These are phyloP conservation scores for Gymnogyps californianus DNA, from an alignment of 2,113 vertebrate genomes.

Conservation along the genomic window DNA sequence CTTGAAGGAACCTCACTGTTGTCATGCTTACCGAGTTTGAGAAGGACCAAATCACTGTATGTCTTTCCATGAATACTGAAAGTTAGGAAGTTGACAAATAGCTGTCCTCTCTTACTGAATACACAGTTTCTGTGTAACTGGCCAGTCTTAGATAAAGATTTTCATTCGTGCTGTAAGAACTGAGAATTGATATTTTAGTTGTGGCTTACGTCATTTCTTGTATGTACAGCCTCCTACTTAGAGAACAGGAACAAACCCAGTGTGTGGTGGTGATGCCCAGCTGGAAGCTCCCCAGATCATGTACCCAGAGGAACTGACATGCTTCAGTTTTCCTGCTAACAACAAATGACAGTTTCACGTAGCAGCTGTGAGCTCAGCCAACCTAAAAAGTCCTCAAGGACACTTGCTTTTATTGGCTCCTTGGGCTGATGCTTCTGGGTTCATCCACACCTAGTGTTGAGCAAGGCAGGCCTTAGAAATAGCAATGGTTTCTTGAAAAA, in stretches of 20 bases:
- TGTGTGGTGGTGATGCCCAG: background rate
- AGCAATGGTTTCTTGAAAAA: background rate
- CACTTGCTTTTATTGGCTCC: background rate
- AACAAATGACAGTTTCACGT: background rate
- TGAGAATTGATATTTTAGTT: background rate
- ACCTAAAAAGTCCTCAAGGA: background rate
- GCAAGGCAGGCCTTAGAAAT: background rate
- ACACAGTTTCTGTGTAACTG: background rate
- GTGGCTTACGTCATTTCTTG: background rate
- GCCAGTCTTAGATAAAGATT: background rate
- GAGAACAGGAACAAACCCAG: background rate
- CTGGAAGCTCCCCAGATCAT: background rate
- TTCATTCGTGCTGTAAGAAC: background rate
- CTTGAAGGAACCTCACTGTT: background rate
- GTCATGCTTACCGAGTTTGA: background rate
- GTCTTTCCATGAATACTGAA: background rate
- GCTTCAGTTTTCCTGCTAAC: background rate
- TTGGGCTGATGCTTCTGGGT: background rate
- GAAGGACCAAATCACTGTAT: background rate
- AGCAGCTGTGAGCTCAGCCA: background rate
- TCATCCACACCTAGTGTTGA: background rate
- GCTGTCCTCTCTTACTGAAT: background rate
- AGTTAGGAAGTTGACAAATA: background rate
- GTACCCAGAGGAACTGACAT: background rate
- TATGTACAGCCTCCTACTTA: background rate